Evolutionary conservation across 2,113 vertebrate species (phyloP), one percentile per base, ranked within the genome.

Genomic region (Macrotus californicus): DNA sequence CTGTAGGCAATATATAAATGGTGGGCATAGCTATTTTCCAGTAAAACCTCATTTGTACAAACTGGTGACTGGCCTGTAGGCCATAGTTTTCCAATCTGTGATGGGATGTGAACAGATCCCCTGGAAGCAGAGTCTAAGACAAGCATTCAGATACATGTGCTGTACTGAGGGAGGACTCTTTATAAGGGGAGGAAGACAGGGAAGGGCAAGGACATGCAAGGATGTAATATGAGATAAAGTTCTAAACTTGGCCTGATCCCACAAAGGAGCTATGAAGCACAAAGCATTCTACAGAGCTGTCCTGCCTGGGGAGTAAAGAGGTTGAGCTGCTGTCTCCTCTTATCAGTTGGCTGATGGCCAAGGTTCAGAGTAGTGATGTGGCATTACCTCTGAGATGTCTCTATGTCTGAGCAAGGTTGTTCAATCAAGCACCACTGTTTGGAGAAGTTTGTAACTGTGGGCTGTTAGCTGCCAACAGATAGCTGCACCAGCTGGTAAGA

Each of bases 31-130:
- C 24, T 67, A 18, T 64, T 87, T 90, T 69, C 50, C 69, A 46
- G 12, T 48, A 70, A 79, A 46, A 54, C 5, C 70, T 88, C 36
- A 93, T 86, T 91, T 87, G 54, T 26, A 81, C 73, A 72, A 92
- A 77, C 8, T 72, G 50, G 50, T 61, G 41, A 6, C 73, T 54
- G 36, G 22, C 59, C 43, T 7, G 9, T 26, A 50, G n/a, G 31
- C 1, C 54, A 4, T n/a, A n/a, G n/a, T 83, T 73, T 88, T 75
- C 93, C 67, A 15, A 24, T 15, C 36, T 59, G 16, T 50, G 46
- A 50, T 10, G 29, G 21, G 4, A 72, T n/a, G 43, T 79, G 75
- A 89, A 48, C 22, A 72, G 75, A 61, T 80, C 59, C 18, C 31
- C 29, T 75, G 19, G 22, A 77, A 96, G 9, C 50, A 94, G 36